Conservation (phyloP, 2,888 invertebrate genomes). For the Mamestra brassicae region DNA sequence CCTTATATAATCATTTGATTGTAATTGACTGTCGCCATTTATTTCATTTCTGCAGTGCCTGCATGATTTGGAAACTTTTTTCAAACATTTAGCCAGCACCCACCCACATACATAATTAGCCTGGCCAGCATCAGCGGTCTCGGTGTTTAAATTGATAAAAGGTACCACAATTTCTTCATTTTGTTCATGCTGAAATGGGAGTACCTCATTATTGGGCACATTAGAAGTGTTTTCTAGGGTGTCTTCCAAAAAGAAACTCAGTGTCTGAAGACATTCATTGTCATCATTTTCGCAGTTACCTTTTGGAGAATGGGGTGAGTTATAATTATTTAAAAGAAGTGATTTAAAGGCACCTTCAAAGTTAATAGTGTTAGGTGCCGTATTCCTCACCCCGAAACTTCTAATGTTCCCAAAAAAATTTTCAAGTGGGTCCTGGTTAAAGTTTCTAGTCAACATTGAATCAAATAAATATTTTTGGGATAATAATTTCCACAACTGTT, state of each 20-base stretch:
- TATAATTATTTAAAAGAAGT: slow-evolving; percentile 62
- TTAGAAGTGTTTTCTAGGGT: not conserved
- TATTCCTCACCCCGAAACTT: slow-evolving; percentile 20
- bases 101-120: slow-evolving; percentile 26
- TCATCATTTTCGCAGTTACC: slow-evolving; percentile 61
- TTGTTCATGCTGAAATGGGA: not conserved
- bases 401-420: slow-evolving; percentile 68
- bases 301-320: slow-evolving; percentile 32
- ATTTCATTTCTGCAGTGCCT: not conserved
- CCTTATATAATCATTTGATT: slow-evolving; percentile 4
- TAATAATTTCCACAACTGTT: slow-evolving; percentile 22
- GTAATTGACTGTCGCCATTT: not conserved
- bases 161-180: slow-evolving; percentile 4
- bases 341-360: slow-evolving; percentile 66
- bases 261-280: not conserved
- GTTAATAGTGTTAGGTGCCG: not conserved
- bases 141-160: not conserved
- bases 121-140: not conserved
- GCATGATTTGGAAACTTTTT: not conserved
- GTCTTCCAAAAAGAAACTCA: slow-evolving; percentile 17
- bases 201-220: not conserved
- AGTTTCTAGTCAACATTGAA: slow-evolving; percentile 32
- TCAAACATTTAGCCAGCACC: slow-evolving; percentile 30
- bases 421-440: slow-evolving; percentile 44
- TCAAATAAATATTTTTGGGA: slow-evolving; percentile 27